Conservation (phyloP, 2,888 invertebrate species). For the Eupithecia inturbata region DNA sequence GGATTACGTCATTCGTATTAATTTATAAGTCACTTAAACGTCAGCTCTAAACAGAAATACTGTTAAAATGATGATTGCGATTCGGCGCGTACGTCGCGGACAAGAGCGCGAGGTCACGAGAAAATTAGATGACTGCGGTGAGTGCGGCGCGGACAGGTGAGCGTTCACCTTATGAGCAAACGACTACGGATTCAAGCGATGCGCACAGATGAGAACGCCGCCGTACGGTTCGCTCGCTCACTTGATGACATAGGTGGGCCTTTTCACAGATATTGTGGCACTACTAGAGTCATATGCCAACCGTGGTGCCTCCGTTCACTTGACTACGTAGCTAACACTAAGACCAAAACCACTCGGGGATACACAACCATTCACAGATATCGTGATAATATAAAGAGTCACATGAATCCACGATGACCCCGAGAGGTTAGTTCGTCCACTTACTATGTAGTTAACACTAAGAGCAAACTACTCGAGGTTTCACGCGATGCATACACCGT, state of each 20-base stretch:
- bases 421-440: neutral
- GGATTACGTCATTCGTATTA: too few relatives aligned
- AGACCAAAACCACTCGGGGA: neutral
- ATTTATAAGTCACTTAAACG: too few relatives aligned
- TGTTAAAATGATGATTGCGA: too few relatives aligned
- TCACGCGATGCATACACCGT: neutral
- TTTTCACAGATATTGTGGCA: conserved; percentile 56
- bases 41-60: too few relatives aligned
- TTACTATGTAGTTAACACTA: neutral
- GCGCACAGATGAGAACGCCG: conserved; percentile 1
- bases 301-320: neutral
- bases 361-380: neutral
- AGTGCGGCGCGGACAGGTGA: too few relatives aligned
- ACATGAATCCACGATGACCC: too few relatives aligned
- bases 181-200: conserved; percentile 16
- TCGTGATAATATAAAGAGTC: neutral
- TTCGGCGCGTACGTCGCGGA: too few relatives aligned
- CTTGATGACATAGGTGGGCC: conserved; percentile 53
- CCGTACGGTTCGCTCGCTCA: neutral
- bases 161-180: too few relatives aligned
- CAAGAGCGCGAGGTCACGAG: too few relatives aligned
- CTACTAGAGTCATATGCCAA: neutral
- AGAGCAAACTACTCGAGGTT: neutral
- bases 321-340: neutral
- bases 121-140: too few relatives aligned